Evolutionary conservation across 2,888 invertebrate species (phyloP).

Genomic region (Allolobophora icterica): DNA sequence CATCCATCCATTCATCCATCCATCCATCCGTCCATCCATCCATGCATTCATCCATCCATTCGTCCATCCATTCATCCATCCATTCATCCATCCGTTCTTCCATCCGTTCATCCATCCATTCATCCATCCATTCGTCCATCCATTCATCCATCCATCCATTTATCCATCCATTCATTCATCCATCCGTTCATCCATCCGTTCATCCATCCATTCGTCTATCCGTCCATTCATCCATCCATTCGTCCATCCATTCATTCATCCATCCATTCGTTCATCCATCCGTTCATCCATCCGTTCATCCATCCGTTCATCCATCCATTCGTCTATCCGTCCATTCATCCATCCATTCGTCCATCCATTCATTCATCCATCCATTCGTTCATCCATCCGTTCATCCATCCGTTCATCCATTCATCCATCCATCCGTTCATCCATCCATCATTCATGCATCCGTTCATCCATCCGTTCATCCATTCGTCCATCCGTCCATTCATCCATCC

Average conservation of each 20-base stretch:
- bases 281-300: not conserved
- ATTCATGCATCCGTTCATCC: no score
- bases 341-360: not conserved
- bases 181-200: slow-evolving; percentile 3
- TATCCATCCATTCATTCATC: no score
- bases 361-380: not conserved
- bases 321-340: not conserved
- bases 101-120: no score
- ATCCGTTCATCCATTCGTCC: no score
- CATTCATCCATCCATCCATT: no score
- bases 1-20: not conserved
- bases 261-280: not conserved
- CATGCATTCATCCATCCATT: not conserved
- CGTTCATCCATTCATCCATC: no score
- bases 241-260: not conserved
- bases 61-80: not conserved
- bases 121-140: no score
- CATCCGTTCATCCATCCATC: slow-evolving; percentile 3
- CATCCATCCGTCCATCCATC: not conserved
- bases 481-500: no score
- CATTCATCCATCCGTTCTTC: no score
- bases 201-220: not conserved
- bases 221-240: slow-evolving; percentile 3
- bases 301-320: not conserved
- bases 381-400: not conserved